A percentile compares a stretch with the other conserved stretches of the same genome.
These are phyloP conservation scores for Urocyon cinereoargenteus DNA, from an alignment of 2,797 vertebrate genomes.

Conservation along the genomic window DNA sequence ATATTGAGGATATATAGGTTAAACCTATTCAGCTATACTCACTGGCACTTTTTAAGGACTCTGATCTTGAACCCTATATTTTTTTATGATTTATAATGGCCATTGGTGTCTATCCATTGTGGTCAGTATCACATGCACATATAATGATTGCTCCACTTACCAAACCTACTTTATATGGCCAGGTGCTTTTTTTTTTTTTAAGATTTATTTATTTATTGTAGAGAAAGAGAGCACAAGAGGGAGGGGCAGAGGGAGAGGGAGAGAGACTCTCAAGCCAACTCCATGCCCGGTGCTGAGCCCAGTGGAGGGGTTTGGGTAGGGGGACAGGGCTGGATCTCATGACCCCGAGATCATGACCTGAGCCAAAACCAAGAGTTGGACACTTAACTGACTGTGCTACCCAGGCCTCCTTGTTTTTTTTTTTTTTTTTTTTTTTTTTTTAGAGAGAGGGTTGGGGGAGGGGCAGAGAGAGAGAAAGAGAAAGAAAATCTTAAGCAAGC, in stretches of 20 bases:
- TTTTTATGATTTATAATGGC: background rate
- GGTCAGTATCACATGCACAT: background rate
- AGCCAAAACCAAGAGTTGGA: background rate
- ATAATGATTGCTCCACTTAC: background rate
- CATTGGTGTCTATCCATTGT: background rate
- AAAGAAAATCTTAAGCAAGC: too few relatives aligned
- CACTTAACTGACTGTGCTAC: too few relatives aligned
- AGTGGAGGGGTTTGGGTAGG: rapidly evolving
- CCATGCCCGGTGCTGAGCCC: background rate
- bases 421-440: too few relatives aligned
- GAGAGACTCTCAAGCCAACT: background rate
- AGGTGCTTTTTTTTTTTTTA: background rate
- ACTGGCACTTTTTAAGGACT: background rate
- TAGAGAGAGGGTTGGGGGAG: too few relatives aligned
- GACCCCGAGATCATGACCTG: background rate
- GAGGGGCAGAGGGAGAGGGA: background rate
- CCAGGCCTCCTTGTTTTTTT: too few relatives aligned
- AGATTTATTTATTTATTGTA: background rate
- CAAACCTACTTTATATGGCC: background rate
- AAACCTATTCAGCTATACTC: background rate
- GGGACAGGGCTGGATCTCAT: background rate
- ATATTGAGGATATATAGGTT: background rate
- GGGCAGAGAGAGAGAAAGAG: too few relatives aligned
- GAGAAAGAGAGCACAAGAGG: background rate
- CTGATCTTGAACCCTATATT: background rate